These are phyloP conservation scores for Aselliscus stoliczkanus DNA, from an alignment of 2,797 vertebrate species.

Conservation along the genomic window DNA sequence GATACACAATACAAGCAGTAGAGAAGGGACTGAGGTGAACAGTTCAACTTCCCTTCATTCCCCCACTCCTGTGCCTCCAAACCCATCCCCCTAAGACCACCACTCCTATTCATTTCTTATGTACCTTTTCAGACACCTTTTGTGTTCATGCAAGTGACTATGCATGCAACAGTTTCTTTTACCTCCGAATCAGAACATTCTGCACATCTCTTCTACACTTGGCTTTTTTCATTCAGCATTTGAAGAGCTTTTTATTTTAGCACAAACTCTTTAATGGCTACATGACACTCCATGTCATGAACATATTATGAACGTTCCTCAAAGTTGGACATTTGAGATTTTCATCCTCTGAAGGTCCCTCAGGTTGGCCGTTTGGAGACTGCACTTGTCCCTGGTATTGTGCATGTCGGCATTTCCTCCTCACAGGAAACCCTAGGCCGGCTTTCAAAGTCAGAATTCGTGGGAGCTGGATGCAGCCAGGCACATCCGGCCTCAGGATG, in stretches of 20 bases:
- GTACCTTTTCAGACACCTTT: background rate
- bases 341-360: background rate
- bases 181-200: background rate
- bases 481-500: constrained; percentile 28
- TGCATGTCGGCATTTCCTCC: background rate
- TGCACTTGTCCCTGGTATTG: background rate
- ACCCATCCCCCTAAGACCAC: no score
- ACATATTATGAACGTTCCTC: background rate
- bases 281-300: background rate
- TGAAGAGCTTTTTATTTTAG: background rate
- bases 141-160: background rate
- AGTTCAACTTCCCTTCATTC: background rate
- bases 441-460: background rate
- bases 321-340: background rate
- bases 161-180: background rate
- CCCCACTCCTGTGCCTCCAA: background rate
- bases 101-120: background rate
- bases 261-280: background rate
- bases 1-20: background rate
- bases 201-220: background rate
- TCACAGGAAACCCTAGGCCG: background rate
- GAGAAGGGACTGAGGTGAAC: background rate
- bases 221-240: background rate
- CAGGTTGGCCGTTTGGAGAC: background rate
- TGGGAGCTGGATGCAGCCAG: background rate